Evolutionary conservation across 2,797 vertebrate species (phyloP), one percentile per base, ranked within the genome.

Genomic region (Epinephelus malabaricus): DNA sequence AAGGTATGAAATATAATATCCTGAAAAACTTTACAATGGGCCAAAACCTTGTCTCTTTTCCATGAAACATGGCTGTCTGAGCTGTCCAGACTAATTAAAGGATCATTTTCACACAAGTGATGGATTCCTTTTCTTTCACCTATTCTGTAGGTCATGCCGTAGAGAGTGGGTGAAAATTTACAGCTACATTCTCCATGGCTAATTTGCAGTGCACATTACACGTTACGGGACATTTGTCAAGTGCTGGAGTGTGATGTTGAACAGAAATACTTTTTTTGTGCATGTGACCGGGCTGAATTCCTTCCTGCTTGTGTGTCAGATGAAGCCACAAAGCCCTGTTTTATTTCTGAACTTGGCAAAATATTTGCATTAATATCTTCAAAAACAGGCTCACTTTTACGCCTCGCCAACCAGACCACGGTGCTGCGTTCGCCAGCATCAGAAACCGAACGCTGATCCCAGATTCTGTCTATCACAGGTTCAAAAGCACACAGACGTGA

Each of bases 271-370:
- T 27, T 64, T 63, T 71, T 60, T 54, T 58, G n/a, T 15, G 17
- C 56, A 14, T 49, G 69, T 69, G 76, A 69, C 19, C 27, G 15
- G 30, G 25, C 56, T 12, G 54, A 87, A 88, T 86, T 85, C 79
- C 70, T 88, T 61, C 53, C 67, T 61, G 69, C 71, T 38, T 73
- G 63, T 83, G 82, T 82, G 69, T 83, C 76, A 47, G 51, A 75
- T 10, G 23, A 75, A 78, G 73, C 84, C 79, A 69, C 81, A 83
- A 84, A 88, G 76, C 64, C 73, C 86, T 76, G 88, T 73, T 90
- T 92, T 82, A 82, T 90, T 82, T 91, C 85, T 81, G 54, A 49
- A 58, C 75, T 89, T 85, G 85, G 88, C 76, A 70, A 74, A 84
- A 84, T 77, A 82, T 88, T 73, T 73, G 65, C 66, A 69, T 79